Evolutionary conservation across 1,140 invertebrate species (phyloP).

Genomic region (Cydia pomonella): DNA sequence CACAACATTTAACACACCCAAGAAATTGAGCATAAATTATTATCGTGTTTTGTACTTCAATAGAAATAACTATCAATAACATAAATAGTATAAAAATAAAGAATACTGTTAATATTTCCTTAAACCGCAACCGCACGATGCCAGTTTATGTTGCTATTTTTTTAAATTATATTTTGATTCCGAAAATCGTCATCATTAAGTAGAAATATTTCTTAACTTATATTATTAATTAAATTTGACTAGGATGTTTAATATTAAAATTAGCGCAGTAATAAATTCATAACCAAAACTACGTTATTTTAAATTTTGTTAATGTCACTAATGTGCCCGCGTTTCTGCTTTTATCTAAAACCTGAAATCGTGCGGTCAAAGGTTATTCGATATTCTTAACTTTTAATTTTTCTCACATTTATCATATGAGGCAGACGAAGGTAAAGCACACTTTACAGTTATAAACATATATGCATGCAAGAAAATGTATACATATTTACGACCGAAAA

Average conservation of each 20-base stretch:
- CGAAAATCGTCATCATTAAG: not conserved
- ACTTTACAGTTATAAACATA: not conserved
- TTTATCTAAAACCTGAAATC: not conserved
- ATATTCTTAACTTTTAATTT: too few relatives aligned
- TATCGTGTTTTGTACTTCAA: conserved; percentile 30
- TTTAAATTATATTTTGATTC: not conserved
- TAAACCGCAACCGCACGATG: not conserved
- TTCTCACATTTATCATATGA: too few relatives aligned
- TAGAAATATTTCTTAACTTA: not conserved
- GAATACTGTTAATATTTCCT: not conserved
- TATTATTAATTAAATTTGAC: not conserved
- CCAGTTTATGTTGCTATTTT: not conserved
- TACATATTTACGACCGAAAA: not conserved
- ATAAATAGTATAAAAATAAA: conserved; percentile 23
- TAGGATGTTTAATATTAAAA: not conserved
- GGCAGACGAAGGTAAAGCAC: not conserved
- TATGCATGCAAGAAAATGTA: not conserved
- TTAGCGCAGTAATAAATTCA: not conserved
- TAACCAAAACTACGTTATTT: not conserved
- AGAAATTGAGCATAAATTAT: conserved; percentile 33
- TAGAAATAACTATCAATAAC: conserved; percentile 8
- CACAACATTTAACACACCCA: conserved; percentile 31
- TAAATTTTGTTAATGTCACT: not conserved
- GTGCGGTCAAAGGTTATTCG: not conserved
- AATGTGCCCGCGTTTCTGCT: not conserved